Evolutionary conservation across 2,797 vertebrate genomes (phyloP).

Genomic region (Pempheris klunzingeri): DNA sequence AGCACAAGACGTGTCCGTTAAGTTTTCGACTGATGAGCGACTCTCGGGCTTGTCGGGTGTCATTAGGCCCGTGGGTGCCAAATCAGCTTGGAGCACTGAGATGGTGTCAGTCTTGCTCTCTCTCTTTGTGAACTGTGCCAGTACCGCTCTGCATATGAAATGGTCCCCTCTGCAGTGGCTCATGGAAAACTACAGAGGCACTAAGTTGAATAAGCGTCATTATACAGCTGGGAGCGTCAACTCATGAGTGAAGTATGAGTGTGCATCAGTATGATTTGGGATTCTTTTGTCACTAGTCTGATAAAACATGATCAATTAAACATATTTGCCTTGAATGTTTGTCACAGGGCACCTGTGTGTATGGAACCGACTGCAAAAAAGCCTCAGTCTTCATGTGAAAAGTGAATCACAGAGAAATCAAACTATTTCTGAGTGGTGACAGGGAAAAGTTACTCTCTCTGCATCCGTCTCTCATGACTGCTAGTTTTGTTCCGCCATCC

Average conservation of each 20-base stretch:
- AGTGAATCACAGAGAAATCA: constrained; percentile 29
- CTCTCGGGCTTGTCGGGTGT: constrained; percentile 79
- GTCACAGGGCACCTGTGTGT: constrained; percentile 23
- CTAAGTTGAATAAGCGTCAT: constrained; percentile 54
- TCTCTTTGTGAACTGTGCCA: constrained; percentile 45
- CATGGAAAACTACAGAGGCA: constrained; percentile 62
- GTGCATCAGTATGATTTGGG: constrained; percentile 25
- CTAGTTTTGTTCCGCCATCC: not conserved
- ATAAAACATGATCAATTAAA: constrained; percentile 68
- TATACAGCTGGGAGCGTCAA: constrained; percentile 45
- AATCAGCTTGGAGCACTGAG: constrained; percentile 70
- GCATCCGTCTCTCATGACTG: not conserved
- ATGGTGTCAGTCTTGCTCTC: constrained; percentile 62
- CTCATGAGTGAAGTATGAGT: constrained; percentile 28
- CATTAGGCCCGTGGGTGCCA: constrained; percentile 76
- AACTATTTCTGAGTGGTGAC: constrained; percentile 10
- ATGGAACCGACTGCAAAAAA: not conserved
- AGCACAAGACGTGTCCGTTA: constrained; percentile 72
- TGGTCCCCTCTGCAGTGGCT: constrained; percentile 55
- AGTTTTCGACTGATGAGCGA: constrained; percentile 77
- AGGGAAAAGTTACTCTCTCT: constrained; percentile 9
- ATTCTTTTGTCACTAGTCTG: constrained; percentile 43
- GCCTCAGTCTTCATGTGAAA: not conserved
- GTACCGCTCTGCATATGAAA: constrained; percentile 67
- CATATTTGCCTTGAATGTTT: constrained; percentile 56